Base-by-base conservation (phyloP, 1,140 invertebrate species). In the Tetramorium alpestre region DNA sequence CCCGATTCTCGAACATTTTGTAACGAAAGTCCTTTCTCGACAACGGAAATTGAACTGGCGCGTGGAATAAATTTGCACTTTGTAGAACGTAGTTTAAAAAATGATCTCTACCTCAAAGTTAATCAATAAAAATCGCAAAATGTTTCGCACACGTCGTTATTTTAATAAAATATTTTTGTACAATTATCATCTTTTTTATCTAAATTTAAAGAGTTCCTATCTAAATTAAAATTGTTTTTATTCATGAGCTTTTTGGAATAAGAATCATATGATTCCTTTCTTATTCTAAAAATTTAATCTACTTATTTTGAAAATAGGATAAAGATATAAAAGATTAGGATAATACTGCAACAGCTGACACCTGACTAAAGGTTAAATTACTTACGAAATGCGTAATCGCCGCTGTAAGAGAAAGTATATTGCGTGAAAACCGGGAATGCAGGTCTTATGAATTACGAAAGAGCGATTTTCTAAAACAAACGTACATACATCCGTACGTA, bases 391-490 rank as follows among this genome's bases (percentile, higher is more conserved):
- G 18, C 41, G 25, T 82, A 60, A 82, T 84, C 25, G 54, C 28
- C 38, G 7, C 25, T 33, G 13, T 16, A 84, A 60, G 54, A 58
- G 78, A 84, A 84, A 84, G 80, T 84, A 75, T 13, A 44, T 75
- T 38, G 69, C 80, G 54, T 73, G 80, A 75, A 84, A 84, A 84
- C 69, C 80, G 69, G 44, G 80, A 84, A 75, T 73, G 80, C 80
- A 75, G 41, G 41, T 73, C 80, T 84, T 75, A 75, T 60, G 80
- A 73, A 84, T 84, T 60, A 84, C 80, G 80, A 84, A 84, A 84
- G 80, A 75, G 22, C 56, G 54, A 84, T 84, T 84, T 84, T 84
- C 80, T 84, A 75, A 84, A 84, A 84, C 69, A 84, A 84, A 84
- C 5, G 80, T 60, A 47, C 2, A 38, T 67, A 72, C n/a, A 44